Evolutionary conservation across 2,113 vertebrate species (phyloP).

Genomic region (Poeciliopsis retropinna): DNA sequence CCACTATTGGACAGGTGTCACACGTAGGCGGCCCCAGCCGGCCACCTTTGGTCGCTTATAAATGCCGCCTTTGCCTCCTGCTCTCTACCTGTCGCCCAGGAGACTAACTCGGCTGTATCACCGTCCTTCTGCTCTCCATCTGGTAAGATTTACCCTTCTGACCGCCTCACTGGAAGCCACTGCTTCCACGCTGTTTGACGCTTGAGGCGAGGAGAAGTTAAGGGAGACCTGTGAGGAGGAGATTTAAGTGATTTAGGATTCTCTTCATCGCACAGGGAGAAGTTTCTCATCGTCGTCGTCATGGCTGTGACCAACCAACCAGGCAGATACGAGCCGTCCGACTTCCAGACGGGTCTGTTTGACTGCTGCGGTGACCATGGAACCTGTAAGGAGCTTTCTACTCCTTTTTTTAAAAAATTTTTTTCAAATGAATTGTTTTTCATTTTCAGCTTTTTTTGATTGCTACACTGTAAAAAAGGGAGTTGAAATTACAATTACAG

Average conservation of each 20-base stretch:
- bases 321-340: slow-evolving; percentile 23
- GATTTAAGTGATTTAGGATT: background rate
- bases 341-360: slow-evolving; percentile 73
- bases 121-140: background rate
- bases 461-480: too few relatives aligned
- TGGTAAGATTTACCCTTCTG: slow-evolving; percentile 38
- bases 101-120: background rate
- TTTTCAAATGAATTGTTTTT: too few relatives aligned
- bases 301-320: slow-evolving; percentile 67
- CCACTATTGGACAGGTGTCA: background rate
- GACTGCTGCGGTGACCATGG: slow-evolving; percentile 61
- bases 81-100: background rate
- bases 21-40: rapidly evolving
- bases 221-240: too few relatives aligned
- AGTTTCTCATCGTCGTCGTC: slow-evolving; percentile 5
- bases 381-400: slow-evolving; percentile 68
- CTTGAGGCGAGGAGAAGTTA: background rate
- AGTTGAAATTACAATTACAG: too few relatives aligned
- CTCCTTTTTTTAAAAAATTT: too few relatives aligned
- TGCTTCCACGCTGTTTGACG: slow-evolving; percentile 6
- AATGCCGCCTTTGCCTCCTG: background rate
- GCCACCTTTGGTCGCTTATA: slow-evolving; percentile 2
- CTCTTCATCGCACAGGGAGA: slow-evolving; percentile 22
- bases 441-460: too few relatives aligned
- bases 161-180: background rate